Conservation (phyloP, 30 jellyfish, hydroid and myxozoan species). For the Mastigias papua region DNA sequence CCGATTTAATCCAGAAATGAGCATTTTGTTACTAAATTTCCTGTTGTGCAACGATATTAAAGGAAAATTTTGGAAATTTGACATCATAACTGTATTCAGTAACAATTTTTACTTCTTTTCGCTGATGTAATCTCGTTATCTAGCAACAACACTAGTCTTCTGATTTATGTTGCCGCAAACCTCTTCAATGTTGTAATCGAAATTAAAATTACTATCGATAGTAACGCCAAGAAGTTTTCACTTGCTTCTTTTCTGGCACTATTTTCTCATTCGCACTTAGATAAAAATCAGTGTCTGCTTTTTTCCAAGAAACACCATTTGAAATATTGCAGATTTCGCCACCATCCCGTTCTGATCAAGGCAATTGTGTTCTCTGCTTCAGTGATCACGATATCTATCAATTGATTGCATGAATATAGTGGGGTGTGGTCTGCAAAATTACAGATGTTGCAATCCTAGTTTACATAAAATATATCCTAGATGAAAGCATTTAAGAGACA, state of each 20-base stretch:
- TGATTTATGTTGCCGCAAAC: not conserved
- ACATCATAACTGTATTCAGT: slow-evolving; percentile 7
- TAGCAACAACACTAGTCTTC: not conserved
- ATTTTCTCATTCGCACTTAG: not conserved
- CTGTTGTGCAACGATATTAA: too few species aligned
- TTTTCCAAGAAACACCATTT: not conserved
- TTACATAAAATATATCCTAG: not conserved
- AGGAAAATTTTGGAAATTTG: not conserved
- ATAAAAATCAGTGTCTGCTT: not conserved
- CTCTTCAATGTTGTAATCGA: not conserved
- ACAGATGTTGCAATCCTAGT: slow-evolving; percentile 3
- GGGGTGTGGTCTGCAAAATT: not conserved
- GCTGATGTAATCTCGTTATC: not conserved
- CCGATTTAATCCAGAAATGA: too few species aligned
- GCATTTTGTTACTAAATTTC: too few species aligned
- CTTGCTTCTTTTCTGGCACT: not conserved
- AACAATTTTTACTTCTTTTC: not conserved
- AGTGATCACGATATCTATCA: not conserved
- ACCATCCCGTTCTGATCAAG: not conserved
- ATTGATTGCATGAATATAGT: not conserved
- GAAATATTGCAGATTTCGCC: not conserved
- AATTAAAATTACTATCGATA: not conserved
- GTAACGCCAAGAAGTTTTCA: slow-evolving; percentile 8
- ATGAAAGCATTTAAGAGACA: too few species aligned
- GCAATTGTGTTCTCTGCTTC: not conserved